A percentile compares a stretch with the other conserved stretches of the same genome.
Evolutionary conservation across 2,113 vertebrate species (phyloP).

Genomic region (Callopanchax toddi): DNA sequence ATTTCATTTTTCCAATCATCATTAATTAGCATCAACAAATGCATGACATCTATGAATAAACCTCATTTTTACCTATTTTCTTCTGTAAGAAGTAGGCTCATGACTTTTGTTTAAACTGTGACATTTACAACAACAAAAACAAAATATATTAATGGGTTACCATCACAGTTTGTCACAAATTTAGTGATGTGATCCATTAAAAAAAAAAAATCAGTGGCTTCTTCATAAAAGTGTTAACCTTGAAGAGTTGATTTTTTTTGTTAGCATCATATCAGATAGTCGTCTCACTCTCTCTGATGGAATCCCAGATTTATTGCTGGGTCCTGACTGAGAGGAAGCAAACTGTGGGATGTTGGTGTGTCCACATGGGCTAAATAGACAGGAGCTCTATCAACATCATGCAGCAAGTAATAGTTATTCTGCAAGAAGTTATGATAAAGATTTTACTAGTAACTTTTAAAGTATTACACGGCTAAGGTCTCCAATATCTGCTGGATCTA

Average conservation of each 20-base stretch:
- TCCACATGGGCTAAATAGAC: conserved; percentile 70
- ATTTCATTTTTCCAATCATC: conserved; percentile 70
- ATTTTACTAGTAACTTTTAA: no score
- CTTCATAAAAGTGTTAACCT: no score
- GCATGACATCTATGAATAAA: conserved; percentile 21
- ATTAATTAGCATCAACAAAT: conserved; percentile 64
- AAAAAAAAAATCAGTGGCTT: no score
- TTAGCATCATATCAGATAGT: conserved; percentile 8
- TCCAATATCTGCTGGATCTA: no score
- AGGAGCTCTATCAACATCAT: conserved; percentile 66
- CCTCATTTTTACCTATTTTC: not conserved
- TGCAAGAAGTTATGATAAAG: no score
- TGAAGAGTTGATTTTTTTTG: no score
- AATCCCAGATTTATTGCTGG: conserved; percentile 68
- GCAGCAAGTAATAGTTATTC: conserved; percentile 57
- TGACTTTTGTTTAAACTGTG: not conserved
- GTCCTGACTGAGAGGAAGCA: conserved; percentile 62
- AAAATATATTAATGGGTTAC: no score
- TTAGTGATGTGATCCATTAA: no score
- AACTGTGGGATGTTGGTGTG: conserved; percentile 28
- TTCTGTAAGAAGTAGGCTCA: not conserved
- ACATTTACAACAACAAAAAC: no score
- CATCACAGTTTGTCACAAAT: no score
- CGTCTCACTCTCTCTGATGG: conserved; percentile 42
- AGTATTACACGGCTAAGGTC: no score